Percentiles rank a stretch among this genome's conserved stretches.
These are phyloP conservation scores for Ceratitis capitata DNA, from an alignment of 1,140 invertebrate species.

Conservation along the genomic window DNA sequence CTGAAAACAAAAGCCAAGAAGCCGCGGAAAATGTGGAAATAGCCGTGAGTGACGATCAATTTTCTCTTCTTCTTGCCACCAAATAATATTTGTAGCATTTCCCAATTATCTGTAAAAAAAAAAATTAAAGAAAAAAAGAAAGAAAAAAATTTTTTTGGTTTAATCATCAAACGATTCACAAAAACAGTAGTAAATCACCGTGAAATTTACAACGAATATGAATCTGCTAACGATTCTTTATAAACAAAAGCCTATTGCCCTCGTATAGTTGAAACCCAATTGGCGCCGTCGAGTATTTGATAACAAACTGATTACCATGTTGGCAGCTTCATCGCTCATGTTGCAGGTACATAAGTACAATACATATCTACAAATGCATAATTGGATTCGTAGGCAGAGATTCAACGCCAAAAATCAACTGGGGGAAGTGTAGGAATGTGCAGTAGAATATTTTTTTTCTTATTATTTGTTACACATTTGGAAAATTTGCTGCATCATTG, in stretches of 20 bases:
- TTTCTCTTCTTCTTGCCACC: background rate
- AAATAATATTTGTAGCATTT: background rate
- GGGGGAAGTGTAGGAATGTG: background rate
- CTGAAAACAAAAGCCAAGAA: background rate
- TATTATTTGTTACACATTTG: background rate
- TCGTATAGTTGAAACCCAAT: background rate
- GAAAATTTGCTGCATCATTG: background rate
- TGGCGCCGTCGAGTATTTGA: background rate
- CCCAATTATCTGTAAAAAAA: conserved; percentile 1
- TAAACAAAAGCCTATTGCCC: background rate
- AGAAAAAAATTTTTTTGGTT: no score
- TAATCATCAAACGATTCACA: background rate
- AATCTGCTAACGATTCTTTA: conserved; percentile 15
- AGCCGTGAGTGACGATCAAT: background rate
- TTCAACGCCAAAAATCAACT: background rate
- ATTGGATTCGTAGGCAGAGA: background rate
- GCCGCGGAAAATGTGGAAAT: background rate
- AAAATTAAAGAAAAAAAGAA: background rate
- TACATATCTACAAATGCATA: background rate
- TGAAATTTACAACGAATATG: conserved; percentile 37
- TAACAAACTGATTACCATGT: conserved; percentile 25
- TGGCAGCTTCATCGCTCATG: conserved; percentile 30
- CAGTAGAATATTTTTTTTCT: background rate
- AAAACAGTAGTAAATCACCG: conserved; percentile 29
- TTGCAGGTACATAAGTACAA: background rate